Percentiles rank a stretch among this genome's conserved stretches.
phyloP scores from a whole-genome alignment of 2,113 vertebrate species.

The Microtus montanus region DNA sequence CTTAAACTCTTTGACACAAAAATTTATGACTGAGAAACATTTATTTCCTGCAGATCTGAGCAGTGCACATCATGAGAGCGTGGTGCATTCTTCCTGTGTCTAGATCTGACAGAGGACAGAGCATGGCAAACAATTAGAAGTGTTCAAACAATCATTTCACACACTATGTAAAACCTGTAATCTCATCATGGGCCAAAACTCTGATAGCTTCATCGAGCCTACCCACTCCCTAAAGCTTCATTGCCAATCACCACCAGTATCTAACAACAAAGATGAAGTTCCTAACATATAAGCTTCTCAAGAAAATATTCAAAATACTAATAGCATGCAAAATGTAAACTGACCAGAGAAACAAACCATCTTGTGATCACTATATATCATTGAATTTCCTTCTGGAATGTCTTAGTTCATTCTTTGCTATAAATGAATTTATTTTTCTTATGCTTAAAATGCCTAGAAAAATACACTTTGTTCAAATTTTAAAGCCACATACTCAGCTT shows the following conservation, averaged over 20 bases:
- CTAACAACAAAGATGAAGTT: background rate
- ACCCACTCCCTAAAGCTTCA: background rate
- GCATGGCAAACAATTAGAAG: too few relatives aligned
- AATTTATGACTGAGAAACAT: background rate
- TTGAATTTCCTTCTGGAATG: background rate
- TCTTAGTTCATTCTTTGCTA: background rate
- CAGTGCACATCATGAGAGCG: background rate
- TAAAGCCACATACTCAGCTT: background rate
- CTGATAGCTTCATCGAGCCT: fast-evolving
- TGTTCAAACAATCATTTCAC: background rate
- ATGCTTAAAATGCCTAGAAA: background rate
- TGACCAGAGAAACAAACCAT: background rate
- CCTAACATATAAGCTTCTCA: background rate
- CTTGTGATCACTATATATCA: background rate
- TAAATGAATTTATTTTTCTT: background rate
- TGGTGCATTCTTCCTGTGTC: background rate
- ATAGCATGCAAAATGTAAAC: background rate
- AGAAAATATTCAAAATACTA: background rate
- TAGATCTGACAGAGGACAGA: too few relatives aligned
- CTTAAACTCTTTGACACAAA: too few relatives aligned
- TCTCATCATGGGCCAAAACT: fast-evolving
- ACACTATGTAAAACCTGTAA: background rate
- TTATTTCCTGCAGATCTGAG: background rate
- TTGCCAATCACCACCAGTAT: background rate
- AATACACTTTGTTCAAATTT: background rate